phyloP scores from a whole-genome alignment of 2,113 vertebrate species.

The Poeciliopsis occidentalis region DNA sequence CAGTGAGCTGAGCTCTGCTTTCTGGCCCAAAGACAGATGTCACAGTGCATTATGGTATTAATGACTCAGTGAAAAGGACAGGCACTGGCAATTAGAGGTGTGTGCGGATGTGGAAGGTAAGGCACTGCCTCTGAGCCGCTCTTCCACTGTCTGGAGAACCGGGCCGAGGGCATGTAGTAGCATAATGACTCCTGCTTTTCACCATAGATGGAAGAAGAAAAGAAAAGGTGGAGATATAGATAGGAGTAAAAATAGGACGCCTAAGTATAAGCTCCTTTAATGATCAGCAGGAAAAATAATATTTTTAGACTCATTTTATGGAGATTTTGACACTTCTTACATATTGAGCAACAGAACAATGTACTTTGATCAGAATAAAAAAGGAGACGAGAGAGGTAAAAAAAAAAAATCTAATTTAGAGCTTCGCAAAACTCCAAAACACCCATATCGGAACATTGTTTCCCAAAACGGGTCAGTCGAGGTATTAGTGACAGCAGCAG shows the following conservation, averaged over 20 bases:
- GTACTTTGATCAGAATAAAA: not conserved
- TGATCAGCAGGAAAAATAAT: conserved; percentile 7
- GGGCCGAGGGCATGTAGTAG: conserved; percentile 12
- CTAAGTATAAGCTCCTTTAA: not conserved
- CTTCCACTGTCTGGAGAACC: conserved; percentile 17
- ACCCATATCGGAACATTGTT: conserved; percentile 1
- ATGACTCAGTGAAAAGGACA: conserved; percentile 68
- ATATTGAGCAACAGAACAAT: not conserved
- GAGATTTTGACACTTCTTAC: not conserved
- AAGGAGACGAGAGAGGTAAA: not conserved
- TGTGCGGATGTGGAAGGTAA: conserved; percentile 38
- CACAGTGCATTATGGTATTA: conserved; percentile 64
- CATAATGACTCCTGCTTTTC: conserved; percentile 38
- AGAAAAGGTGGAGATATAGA: conserved; percentile 19
- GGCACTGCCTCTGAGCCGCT: conserved; percentile 28
- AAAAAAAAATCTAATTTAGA: not conserved
- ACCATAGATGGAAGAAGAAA: conserved; percentile 33
- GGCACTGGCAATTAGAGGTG: conserved; percentile 63
- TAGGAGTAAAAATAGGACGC: conserved; percentile 21
- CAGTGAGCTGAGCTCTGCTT: conserved; percentile 60
- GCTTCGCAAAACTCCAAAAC: not conserved
- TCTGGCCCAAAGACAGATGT: conserved; percentile 66
- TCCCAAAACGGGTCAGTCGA: not conserved
- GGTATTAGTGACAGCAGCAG: not conserved
- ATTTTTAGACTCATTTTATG: not conserved